Evolutionary conservation across 2,797 vertebrate species (phyloP).

Genomic region (Smutsia gigantea): DNA sequence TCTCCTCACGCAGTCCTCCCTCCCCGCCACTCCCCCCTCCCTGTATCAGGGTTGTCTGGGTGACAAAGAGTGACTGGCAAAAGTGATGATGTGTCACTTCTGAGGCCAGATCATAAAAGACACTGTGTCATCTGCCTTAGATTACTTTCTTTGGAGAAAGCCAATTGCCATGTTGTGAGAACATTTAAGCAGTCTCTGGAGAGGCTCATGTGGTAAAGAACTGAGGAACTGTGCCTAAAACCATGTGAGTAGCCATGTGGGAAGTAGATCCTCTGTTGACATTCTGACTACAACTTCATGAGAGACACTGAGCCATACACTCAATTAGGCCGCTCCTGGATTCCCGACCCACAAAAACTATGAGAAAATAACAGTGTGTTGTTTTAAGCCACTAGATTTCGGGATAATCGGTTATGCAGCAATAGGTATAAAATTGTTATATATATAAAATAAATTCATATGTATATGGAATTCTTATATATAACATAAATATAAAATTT

Average conservation of each 20-base stretch:
- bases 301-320: background rate
- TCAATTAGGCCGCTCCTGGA: background rate
- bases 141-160: background rate
- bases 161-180: background rate
- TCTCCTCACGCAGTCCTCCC: background rate
- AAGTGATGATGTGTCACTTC: background rate
- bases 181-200: background rate
- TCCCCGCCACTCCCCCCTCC: background rate
- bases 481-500: no score
- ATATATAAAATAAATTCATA: no score
- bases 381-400: background rate
- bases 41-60: background rate
- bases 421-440: conserved; percentile 39
- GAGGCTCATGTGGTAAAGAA: background rate
- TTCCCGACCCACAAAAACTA: background rate
- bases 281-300: background rate
- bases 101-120: conserved; percentile 26
- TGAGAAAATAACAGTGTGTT: background rate
- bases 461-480: no score
- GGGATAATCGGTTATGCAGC: background rate
- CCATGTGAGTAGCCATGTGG: background rate
- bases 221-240: background rate
- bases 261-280: background rate
- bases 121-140: background rate
- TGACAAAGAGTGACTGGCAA: background rate